phyloP scores from a whole-genome alignment of 2,797 vertebrate genomes.

The Stomatorhinus walkeri region DNA sequence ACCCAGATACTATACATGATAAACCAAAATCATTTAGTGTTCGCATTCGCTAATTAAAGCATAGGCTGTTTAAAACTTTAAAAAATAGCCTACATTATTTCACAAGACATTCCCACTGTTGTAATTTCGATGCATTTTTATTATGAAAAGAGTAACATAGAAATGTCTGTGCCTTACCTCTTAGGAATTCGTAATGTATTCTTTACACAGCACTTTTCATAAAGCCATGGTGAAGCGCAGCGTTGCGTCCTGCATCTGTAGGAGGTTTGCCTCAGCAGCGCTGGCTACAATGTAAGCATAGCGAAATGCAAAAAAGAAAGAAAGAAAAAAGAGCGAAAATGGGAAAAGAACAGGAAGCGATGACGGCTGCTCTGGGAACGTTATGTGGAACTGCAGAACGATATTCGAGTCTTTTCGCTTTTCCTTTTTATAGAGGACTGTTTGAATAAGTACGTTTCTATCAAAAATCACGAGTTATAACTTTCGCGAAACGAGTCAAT shows the following conservation, averaged over 20 bases:
- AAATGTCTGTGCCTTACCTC: neutral
- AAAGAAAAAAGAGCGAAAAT: neutral
- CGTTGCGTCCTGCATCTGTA: neutral
- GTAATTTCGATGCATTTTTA: neutral
- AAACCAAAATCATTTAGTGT: neutral
- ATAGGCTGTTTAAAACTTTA: neutral
- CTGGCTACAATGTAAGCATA: neutral
- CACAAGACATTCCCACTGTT: neutral
- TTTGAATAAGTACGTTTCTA: neutral
- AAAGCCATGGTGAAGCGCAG: neutral
- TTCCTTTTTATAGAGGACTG: neutral
- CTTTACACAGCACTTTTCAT: neutral
- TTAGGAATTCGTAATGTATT: neutral
- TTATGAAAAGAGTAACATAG: neutral
- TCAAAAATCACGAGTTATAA: neutral
- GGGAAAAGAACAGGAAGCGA: conserved; percentile 11
- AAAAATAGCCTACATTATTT: neutral
- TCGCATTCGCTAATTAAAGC: neutral
- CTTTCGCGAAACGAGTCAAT: neutral
- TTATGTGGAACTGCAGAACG: neutral
- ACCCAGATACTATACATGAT: neutral
- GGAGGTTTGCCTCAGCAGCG: neutral
- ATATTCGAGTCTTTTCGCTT: neutral
- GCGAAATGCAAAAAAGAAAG: neutral
- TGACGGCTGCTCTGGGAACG: neutral